Percentiles rank a stretch among this genome's conserved stretches.
phyloP scores from a whole-genome alignment of 2,113 vertebrate species.

The Paramormyrops kingsleyae region DNA sequence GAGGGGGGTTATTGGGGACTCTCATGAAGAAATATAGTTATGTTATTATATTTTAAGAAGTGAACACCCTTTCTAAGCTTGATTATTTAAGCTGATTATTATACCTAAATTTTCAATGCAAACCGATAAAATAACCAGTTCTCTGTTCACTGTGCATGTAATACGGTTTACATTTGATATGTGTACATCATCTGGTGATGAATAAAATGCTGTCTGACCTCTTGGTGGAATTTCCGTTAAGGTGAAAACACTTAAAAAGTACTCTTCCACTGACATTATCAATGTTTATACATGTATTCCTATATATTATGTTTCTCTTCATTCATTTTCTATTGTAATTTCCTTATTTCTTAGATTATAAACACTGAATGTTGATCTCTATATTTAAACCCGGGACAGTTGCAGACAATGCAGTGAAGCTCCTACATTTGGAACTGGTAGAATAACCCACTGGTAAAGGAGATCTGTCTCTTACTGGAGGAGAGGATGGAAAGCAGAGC shows the following conservation, averaged over 20 bases:
- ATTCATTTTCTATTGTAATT: not conserved
- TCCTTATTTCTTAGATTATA: not conserved
- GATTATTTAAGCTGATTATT: not conserved
- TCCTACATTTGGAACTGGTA: not conserved
- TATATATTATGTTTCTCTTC: not conserved
- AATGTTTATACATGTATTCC: not conserved
- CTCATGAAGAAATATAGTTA: not conserved
- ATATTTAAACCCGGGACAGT: not conserved
- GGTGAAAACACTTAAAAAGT: not conserved
- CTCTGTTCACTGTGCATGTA: not conserved
- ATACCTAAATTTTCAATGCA: not conserved
- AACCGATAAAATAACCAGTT: not conserved
- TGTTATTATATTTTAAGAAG: not conserved
- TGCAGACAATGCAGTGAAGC: not conserved
- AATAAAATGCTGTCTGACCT: not conserved
- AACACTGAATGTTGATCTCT: not conserved
- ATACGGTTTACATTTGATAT: not conserved
- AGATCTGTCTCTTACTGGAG: not conserved
- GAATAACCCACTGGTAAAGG: not conserved
- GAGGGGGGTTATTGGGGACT: no score
- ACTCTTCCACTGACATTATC: not conserved
- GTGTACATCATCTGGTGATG: not conserved
- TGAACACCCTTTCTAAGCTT: not conserved
- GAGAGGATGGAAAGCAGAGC: not conserved
- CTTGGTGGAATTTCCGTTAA: not conserved